A percentile compares a stretch with the other conserved stretches of the same genome.
Conservation (phyloP, 2,113 vertebrate species). For the Cettia cetti region DNA sequence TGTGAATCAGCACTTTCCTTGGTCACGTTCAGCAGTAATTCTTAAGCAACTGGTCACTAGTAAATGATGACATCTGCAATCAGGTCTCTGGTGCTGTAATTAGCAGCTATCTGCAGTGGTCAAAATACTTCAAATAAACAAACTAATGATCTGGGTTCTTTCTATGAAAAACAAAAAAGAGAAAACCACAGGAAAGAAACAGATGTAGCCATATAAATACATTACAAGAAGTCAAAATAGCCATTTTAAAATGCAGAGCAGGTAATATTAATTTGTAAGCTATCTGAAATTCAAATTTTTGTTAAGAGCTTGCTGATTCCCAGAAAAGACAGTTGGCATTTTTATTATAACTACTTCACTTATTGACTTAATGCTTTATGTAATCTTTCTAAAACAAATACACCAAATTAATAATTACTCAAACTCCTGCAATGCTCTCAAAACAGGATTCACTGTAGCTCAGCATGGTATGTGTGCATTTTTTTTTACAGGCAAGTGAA, state of each 20-base stretch:
- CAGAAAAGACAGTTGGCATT: conserved; percentile 33
- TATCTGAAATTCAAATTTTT: conserved; percentile 42
- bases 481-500: conserved; percentile 45
- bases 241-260: conserved; percentile 17
- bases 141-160: neutral
- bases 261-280: conserved; percentile 18
- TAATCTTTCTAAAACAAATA: conserved; percentile 46
- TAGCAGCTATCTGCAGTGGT: neutral
- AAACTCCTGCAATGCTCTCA: neutral
- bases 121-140: conserved; percentile 18
- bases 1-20: neutral
- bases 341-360: conserved; percentile 23
- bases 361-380: neutral
- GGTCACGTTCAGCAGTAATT: neutral
- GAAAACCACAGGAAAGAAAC: neutral
- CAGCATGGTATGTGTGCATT: neutral
- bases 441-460: neutral
- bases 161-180: neutral
- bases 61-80: neutral
- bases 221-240: neutral
- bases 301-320: neutral
- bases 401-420: conserved; percentile 31
- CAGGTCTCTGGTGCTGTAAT: neutral
- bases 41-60: neutral
- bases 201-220: neutral